Conservation (phyloP, 2,797 vertebrate species). For the Ctenochaetus hawaiiensis region DNA sequence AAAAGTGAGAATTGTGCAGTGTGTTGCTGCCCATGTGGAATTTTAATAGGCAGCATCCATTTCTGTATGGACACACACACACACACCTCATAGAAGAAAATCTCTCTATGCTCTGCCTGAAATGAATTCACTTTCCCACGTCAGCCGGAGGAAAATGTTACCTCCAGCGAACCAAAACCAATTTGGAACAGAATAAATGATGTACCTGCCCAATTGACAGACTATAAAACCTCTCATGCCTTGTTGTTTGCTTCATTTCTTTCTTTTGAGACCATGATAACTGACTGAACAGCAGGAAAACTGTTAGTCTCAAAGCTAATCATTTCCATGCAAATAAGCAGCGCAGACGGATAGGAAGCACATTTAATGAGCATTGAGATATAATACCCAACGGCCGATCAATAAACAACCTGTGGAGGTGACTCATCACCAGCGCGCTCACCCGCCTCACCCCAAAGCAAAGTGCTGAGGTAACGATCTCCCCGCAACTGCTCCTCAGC, state of each 20-base stretch:
- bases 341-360: constrained; percentile 35
- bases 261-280: constrained; percentile 42
- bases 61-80: not conserved
- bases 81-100: constrained; percentile 15
- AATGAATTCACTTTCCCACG: constrained; percentile 51
- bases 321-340: constrained; percentile 60
- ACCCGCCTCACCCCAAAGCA: constrained; percentile 40
- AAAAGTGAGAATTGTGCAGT: constrained; percentile 37
- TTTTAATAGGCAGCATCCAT: constrained; percentile 53
- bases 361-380: constrained; percentile 57
- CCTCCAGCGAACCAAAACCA: constrained; percentile 51
- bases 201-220: constrained; percentile 41
- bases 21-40: constrained; percentile 51
- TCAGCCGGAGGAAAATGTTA: constrained; percentile 48
- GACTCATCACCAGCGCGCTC: constrained; percentile 60
- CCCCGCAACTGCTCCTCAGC: not conserved
- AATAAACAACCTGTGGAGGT: constrained; percentile 73
- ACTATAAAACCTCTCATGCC: constrained; percentile 42
- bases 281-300: constrained; percentile 24
- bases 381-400: constrained; percentile 43
- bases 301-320: constrained; percentile 29
- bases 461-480: constrained; percentile 60
- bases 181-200: constrained; percentile 59
- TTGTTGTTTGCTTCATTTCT: constrained; percentile 39
- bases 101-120: constrained; percentile 11